Evolutionary conservation across 2,888 invertebrate genomes (phyloP).

Genomic region (Malthinus seriepunctatus): DNA sequence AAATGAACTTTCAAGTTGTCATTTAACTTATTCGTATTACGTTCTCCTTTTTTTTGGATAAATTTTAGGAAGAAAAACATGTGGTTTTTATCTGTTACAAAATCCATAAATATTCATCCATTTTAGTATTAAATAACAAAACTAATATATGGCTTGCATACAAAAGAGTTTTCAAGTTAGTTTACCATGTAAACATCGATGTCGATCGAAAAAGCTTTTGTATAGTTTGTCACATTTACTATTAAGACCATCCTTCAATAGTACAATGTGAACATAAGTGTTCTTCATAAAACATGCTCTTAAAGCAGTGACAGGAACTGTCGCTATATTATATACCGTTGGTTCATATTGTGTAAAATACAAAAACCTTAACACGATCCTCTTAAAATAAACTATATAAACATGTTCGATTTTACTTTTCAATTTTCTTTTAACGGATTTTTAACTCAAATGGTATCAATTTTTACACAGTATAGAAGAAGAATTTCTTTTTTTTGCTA

Average conservation of each 20-base stretch:
- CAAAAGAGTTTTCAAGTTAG: slow-evolving; percentile 10
- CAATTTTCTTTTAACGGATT: too few species aligned
- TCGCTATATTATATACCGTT: slow-evolving; percentile 8
- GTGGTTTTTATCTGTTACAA: too few species aligned
- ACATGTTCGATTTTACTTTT: too few species aligned
- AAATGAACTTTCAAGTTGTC: too few species aligned
- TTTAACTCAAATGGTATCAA: too few species aligned
- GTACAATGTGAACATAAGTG: slow-evolving; percentile 20
- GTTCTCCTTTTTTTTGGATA: too few species aligned
- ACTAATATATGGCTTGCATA: slow-evolving; percentile 7
- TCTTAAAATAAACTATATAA: neutral
- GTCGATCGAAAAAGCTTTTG: slow-evolving; percentile 13
- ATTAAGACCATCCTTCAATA: slow-evolving; percentile 17
- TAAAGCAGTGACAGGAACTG: slow-evolving; percentile 15
- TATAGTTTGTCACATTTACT: slow-evolving; percentile 17
- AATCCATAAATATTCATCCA: too few species aligned
- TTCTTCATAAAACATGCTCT: slow-evolving; percentile 16
- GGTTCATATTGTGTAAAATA: slow-evolving; percentile 8
- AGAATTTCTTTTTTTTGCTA: too few species aligned
- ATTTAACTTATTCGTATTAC: too few species aligned
- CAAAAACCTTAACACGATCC: slow-evolving; percentile 8
- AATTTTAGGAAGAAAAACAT: too few species aligned
- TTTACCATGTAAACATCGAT: slow-evolving; percentile 14
- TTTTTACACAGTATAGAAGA: too few species aligned
- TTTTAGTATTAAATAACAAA: slow-evolving; percentile 8